These are phyloP conservation scores for Cyanoramphus novaezelandiae DNA, from an alignment of 2,113 vertebrate species.

Conservation along the genomic window DNA sequence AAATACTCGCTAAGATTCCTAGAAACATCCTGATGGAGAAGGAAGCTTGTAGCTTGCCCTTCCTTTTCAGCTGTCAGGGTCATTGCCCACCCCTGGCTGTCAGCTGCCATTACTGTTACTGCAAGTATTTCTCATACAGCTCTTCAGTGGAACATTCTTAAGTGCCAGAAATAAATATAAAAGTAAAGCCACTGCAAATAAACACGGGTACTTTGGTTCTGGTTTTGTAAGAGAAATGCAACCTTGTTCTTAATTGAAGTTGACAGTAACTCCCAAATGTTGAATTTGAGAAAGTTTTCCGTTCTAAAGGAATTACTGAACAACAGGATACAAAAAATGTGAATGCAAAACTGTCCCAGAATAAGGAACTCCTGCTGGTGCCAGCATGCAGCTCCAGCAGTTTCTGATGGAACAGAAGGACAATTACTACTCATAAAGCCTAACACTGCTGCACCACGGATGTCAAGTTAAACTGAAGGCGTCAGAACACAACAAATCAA, in stretches of 20 bases:
- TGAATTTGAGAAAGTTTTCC: background rate
- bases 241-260: background rate
- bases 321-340: background rate
- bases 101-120: background rate
- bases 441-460: background rate
- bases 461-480: background rate
- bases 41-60: background rate
- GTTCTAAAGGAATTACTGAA: background rate
- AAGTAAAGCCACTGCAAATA: background rate
- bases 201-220: background rate
- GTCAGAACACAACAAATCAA: background rate
- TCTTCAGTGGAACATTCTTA: background rate
- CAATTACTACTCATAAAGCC: background rate
- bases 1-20: background rate
- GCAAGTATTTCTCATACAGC: background rate
- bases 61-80: background rate
- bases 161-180: background rate
- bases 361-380: background rate
- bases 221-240: background rate
- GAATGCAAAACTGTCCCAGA: background rate
- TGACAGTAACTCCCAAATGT: background rate
- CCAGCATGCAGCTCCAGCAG: rapidly evolving
- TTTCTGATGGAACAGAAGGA: background rate
- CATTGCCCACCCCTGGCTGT: background rate
- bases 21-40: background rate